Evolutionary conservation across 2,113 vertebrate genomes (phyloP).

Genomic region (Rhinogobius similis): DNA sequence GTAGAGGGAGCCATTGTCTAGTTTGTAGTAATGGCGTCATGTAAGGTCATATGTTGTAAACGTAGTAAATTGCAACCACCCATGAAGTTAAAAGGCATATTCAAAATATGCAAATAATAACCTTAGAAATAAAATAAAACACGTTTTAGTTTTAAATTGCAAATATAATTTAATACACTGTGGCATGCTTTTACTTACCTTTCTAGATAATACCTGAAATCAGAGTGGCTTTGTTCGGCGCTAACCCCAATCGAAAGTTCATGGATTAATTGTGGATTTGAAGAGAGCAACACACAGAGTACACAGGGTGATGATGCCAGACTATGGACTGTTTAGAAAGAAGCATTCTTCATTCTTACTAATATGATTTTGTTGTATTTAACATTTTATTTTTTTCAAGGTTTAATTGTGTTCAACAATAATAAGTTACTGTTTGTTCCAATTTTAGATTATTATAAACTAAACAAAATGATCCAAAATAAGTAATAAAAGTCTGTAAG

Average conservation of each 20-base stretch:
- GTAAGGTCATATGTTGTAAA: too few relatives aligned
- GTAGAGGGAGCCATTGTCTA: conserved; percentile 42
- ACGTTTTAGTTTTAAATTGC: too few relatives aligned
- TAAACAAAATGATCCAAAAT: not conserved
- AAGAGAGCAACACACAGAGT: not conserved
- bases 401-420: not conserved
- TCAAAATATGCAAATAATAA: too few relatives aligned
- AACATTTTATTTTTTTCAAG: not conserved
- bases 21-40: not conserved
- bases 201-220: conserved; percentile 97
- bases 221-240: conserved; percentile 87
- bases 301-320: conserved; percentile 24
- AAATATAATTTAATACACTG: too few relatives aligned
- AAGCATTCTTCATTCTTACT: not conserved
- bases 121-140: too few relatives aligned
- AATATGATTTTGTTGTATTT: not conserved
- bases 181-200: not conserved
- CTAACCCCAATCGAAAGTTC: conserved; percentile 93
- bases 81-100: too few relatives aligned
- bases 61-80: too few relatives aligned
- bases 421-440: not conserved
- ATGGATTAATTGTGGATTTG: conserved; percentile 80
- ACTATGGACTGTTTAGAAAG: not conserved
- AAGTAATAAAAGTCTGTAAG: conserved; percentile 50
- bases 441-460: not conserved